Evolutionary conservation across 2,113 vertebrate genomes (phyloP), one percentile per base, ranked within the genome.

Genomic region (Phalacrocorax pelagicus): DNA sequence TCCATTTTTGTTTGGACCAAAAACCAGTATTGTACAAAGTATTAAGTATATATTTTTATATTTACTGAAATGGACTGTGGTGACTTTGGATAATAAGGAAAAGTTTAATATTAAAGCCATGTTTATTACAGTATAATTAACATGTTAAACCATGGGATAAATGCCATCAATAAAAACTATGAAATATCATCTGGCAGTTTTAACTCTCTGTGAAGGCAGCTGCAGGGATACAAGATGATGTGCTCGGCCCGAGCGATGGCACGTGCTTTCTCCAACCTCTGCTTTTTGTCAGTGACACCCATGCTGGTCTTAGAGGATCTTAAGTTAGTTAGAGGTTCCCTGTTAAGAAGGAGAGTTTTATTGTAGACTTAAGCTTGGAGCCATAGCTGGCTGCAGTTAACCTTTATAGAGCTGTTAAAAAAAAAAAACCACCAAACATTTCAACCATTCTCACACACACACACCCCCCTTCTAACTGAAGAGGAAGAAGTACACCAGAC

Each of bases 1-100:
- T 99, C 99, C 99, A 99, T 99, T 99, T 99, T 99, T 99, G 99
- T 99, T 99, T 99, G 99, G 99, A 99, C 99, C 99, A 99, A 99
- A 98, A 99, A 99, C 99, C 99, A 99, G 99, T 99, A 99, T 99
- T 99, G 99, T 99, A 99, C 99, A 99, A 99, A 99, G 99, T 99
- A 99, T 99, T 99, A 99, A 99, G 98, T 99, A 99, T 99, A 99
- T 99, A 99, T 99, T 99, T 99, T 99, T 99, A 98, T 99, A 99
- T 99, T 99, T 99, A 99, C 99, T 99, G 98, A 99, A 99, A 99
- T 99, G 99, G 99, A 99, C 98, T 98, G 98, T 99, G 99, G 99
- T 99, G 99, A 99, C 99, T 99, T 99, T 99, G 99, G 99, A 99
- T 99, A 99, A 99, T 99, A 98, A 99, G 99, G 99, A 99, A 99